A percentile compares a stretch with the other conserved stretches of the same genome.
Conservation (phyloP, 1,140 invertebrate species). For the silkworm (Bombyx mori) region DNA sequence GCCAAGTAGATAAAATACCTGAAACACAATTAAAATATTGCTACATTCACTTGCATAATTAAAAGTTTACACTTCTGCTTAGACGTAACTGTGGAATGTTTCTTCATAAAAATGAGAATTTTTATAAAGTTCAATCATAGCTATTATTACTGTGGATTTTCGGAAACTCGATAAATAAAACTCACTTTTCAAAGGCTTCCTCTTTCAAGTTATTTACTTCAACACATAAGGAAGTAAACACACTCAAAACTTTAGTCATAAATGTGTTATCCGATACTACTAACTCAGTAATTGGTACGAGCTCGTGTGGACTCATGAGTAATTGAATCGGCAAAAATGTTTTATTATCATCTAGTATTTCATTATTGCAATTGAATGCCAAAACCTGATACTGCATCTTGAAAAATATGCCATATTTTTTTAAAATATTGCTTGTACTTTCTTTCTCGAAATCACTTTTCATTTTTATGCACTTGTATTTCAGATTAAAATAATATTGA, state of each 20-base stretch:
- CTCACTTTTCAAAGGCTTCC: conserved; percentile 76
- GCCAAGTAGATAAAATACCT: conserved; percentile 24
- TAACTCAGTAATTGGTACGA: conserved; percentile 77
- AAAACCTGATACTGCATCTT: conserved; percentile 74
- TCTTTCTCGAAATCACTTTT: conserved; percentile 47
- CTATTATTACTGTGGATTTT: too few species aligned
- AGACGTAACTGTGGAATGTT: too few species aligned
- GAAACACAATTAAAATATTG: conserved; percentile 2
- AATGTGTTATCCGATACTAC: conserved; percentile 87
- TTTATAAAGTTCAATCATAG: too few species aligned
- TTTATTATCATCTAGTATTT: conserved; percentile 60
- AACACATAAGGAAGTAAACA: conserved; percentile 83
- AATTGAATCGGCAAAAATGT: conserved; percentile 74
- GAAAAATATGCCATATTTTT: conserved; percentile 80
- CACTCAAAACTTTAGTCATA: conserved; percentile 86
- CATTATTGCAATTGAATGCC: conserved; percentile 16
- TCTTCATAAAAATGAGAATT: too few species aligned
- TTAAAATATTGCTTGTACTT: conserved; percentile 48
- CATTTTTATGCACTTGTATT: conserved; percentile 13
- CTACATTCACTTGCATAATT: too few species aligned
- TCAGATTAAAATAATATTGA: too few species aligned
- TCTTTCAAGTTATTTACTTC: conserved; percentile 80
- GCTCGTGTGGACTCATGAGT: conserved; percentile 71
- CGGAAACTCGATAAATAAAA: too few species aligned
- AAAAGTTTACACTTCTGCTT: too few species aligned